A percentile compares a stretch with the other conserved stretches of the same genome.
These are phyloP conservation scores for Trachelipus rathkii DNA, from an alignment of 1,140 invertebrate genomes.

Conservation along the genomic window DNA sequence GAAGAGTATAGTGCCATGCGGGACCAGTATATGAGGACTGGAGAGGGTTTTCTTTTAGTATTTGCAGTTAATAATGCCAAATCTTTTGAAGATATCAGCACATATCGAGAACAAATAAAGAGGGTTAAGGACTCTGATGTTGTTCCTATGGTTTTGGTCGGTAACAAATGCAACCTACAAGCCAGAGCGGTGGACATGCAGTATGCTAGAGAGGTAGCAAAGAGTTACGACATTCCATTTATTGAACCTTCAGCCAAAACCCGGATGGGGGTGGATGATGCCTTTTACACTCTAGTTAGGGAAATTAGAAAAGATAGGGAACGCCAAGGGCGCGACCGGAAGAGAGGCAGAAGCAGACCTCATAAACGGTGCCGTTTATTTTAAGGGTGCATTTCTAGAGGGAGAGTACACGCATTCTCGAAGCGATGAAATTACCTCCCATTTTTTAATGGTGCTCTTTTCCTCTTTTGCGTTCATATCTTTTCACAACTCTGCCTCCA, in stretches of 20 bases:
- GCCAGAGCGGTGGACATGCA: slow-evolving; percentile 82
- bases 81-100: slow-evolving; percentile 95
- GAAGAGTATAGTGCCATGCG: slow-evolving; percentile 98
- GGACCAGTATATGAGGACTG: slow-evolving; percentile 97
- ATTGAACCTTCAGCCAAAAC: slow-evolving; percentile 99
- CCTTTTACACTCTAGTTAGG: slow-evolving; percentile 96
- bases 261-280: slow-evolving; percentile 97
- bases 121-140: slow-evolving; percentile 99
- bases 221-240: slow-evolving; percentile 95
- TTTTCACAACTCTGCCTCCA: no score
- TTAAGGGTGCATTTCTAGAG: not conserved
- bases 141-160: slow-evolving; percentile 97
- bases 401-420: no score
- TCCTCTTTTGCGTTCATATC: no score
- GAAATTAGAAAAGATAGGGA: slow-evolving; percentile 78
- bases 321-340: not conserved
- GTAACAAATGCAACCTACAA: slow-evolving; percentile 97
- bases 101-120: slow-evolving; percentile 96
- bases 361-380: slow-evolving; percentile 6
- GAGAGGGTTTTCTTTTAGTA: slow-evolving; percentile 93
- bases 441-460: no score
- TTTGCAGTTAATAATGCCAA: slow-evolving; percentile 99
- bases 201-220: slow-evolving; percentile 85
- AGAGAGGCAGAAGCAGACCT: not conserved
- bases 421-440: no score